phyloP scores from a whole-genome alignment of 2,797 vertebrate species.

The Eleutherodactylus coqui region DNA sequence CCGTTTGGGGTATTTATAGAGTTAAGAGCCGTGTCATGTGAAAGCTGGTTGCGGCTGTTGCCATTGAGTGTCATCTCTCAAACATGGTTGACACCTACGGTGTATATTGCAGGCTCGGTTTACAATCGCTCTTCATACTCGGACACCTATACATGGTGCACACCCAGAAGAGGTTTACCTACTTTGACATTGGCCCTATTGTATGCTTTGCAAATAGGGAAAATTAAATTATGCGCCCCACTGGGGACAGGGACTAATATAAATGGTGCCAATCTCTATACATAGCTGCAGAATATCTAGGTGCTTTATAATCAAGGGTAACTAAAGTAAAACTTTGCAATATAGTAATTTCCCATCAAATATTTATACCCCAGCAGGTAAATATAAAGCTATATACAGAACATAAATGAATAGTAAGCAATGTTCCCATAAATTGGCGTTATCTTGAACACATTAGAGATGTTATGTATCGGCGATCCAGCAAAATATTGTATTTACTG shows the following conservation, averaged over 20 bases:
- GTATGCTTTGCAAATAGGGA: too few species aligned
- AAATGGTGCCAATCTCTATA: not conserved
- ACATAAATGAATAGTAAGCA: not conserved
- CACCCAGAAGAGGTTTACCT: too few species aligned
- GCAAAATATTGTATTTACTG: conserved; percentile 16
- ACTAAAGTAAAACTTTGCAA: not conserved
- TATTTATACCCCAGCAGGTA: not conserved
- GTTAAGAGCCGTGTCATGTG: too few species aligned
- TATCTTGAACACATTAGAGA: not conserved
- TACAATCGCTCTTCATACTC: too few species aligned
- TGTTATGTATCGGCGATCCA: not conserved
- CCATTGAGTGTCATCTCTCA: too few species aligned
- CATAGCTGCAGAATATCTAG: not conserved
- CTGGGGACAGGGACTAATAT: not conserved
- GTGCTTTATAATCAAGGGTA: not conserved
- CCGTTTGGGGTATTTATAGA: too few species aligned
- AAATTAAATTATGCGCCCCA: not conserved
- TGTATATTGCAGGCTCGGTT: too few species aligned
- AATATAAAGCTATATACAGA: not conserved
- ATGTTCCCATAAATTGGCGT: not conserved
- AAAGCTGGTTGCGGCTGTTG: too few species aligned
- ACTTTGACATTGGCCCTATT: too few species aligned
- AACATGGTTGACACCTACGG: too few species aligned
- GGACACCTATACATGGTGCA: too few species aligned
- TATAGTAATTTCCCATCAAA: not conserved